Base-by-base conservation (phyloP, 2,888 invertebrate species). In the Chromoteleia sp. region DNA sequence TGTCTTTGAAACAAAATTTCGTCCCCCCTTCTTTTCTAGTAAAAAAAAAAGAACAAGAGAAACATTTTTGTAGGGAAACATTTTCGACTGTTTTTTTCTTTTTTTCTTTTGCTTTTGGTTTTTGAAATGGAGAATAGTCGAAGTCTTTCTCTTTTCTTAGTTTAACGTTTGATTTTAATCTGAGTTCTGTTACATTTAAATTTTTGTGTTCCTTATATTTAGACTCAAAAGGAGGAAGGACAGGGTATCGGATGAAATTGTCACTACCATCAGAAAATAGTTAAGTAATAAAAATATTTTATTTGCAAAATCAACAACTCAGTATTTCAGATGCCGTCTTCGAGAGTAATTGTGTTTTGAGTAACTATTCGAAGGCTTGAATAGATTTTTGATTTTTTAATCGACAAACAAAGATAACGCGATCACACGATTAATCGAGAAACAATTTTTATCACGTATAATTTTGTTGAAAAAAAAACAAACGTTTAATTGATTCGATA, bases 221-320 rank as follows among this genome's bases (percentile, higher is more conserved):
- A 82, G 82, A 82, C 68, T 78, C 82, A 82, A 82, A 82, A 82
- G 82, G 82, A 82, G 82, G 82, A 82, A 78, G 82, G 82, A 82
- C 82, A 82, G 82, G 70, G 77, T 73, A 81, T 68, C 81, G 77
- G 78, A 78, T 82, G 82, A 71, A 82, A 78, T 78, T 82, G 82
- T 82, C 82, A 82, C 82, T 78, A 82, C 82, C 82, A 82, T 74
- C 82, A 82, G 70, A 82, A 82, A 82, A 82, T 82, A 82, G 82
- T 82, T 82, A 78, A 82, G 82, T 82, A 82, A 75, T 71, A 78
- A 65, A 61, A 82, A 82, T 70, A 58, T 78, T 78, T 78, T 82
- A 74, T 68, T 70, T 71, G 82, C 52, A 39, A 82, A 73, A 74
- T 30, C 68, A 74, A 74, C 50, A 71, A 67, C 52, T 71, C 63